These are phyloP conservation scores for Musca vetustissima DNA, from an alignment of 1,140 invertebrate genomes.

Conservation along the genomic window DNA sequence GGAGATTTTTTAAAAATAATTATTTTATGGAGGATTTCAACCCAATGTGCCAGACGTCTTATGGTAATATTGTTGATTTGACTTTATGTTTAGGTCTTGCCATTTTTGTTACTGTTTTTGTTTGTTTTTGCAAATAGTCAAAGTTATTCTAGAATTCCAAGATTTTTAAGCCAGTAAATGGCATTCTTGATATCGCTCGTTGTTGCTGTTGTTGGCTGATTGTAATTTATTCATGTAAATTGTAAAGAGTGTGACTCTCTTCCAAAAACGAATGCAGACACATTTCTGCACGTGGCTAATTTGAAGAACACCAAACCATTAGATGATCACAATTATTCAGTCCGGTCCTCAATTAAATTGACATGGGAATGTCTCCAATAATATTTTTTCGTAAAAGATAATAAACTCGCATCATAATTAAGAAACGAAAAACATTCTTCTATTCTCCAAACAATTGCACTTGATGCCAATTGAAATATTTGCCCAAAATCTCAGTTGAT, in stretches of 20 bases:
- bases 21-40: too few relatives aligned
- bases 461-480: conserved; percentile 17
- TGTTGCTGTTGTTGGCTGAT: not conserved
- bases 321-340: not conserved
- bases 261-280: too few relatives aligned
- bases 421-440: not conserved
- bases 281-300: conserved; percentile 14
- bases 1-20: too few relatives aligned
- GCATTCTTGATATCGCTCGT: too few relatives aligned
- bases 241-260: too few relatives aligned
- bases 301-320: not conserved
- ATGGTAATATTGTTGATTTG: too few relatives aligned
- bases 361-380: not conserved
- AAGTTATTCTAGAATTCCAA: too few relatives aligned
- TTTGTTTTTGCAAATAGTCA: too few relatives aligned
- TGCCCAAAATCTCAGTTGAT: not conserved
- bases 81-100: too few relatives aligned
- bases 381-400: not conserved
- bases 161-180: too few relatives aligned
- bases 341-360: not conserved
- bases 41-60: too few relatives aligned
- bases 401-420: conserved; percentile 5
- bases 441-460: not conserved
- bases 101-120: too few relatives aligned
- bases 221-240: conserved; percentile 15